Percentiles rank a stretch among this genome's conserved stretches.
Conservation (phyloP, 2,113 vertebrate species). For the Ceuthmochares aereus region DNA sequence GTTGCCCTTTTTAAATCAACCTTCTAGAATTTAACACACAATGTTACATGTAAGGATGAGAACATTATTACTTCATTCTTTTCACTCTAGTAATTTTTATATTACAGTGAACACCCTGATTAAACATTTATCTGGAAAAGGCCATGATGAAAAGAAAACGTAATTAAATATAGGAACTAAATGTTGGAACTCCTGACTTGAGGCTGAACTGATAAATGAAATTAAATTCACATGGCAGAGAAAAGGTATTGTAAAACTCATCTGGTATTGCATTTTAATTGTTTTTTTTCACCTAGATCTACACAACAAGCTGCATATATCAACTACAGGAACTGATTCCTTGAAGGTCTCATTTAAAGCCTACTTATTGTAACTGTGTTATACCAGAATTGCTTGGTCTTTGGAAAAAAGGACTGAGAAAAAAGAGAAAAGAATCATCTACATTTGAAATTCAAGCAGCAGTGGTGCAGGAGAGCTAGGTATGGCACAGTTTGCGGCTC, state of each 20-base stretch:
- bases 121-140: conserved; percentile 33
- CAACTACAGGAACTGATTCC: neutral
- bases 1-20: neutral
- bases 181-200: conserved; percentile 7
- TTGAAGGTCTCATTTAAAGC: neutral
- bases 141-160: neutral
- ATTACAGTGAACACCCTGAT: neutral
- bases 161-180: conserved; percentile 53
- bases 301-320: neutral
- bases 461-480: neutral
- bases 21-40: neutral
- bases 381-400: neutral
- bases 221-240: neutral
- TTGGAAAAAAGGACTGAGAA: neutral
- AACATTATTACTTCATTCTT: conserved; percentile 3
- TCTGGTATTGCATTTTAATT: neutral
- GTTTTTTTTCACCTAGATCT: neutral
- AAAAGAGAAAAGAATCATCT: neutral
- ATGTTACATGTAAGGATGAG: neutral
- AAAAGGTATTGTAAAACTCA: neutral
- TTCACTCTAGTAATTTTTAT: conserved; percentile 42
- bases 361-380: neutral
- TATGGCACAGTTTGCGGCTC: neutral
- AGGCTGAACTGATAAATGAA: conserved; percentile 42
- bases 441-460: neutral